Percentiles rank a stretch among this genome's conserved stretches.
Evolutionary conservation across 2,797 vertebrate genomes (phyloP).

Genomic region (Sebastes ruberrimus): DNA sequence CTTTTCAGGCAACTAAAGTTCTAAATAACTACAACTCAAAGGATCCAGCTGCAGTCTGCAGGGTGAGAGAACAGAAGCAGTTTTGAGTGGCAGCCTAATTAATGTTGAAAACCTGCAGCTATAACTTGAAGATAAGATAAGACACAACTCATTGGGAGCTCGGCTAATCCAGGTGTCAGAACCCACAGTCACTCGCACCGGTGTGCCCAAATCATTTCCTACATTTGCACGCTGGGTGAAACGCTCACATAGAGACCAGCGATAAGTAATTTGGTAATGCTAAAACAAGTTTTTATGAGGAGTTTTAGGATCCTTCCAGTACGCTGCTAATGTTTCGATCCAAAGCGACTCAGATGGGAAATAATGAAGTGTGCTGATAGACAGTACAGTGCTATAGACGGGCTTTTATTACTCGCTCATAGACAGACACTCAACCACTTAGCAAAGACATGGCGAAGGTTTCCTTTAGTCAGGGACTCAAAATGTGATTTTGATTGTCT

Average conservation of each 20-base stretch:
- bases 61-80: not conserved
- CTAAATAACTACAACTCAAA: not conserved
- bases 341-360: not conserved
- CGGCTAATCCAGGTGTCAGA: not conserved
- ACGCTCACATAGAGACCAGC: not conserved
- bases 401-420: slow-evolving; percentile 1
- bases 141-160: not conserved
- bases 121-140: not conserved
- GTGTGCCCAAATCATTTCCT: not conserved
- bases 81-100: not conserved
- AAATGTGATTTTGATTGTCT: not conserved
- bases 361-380: not conserved
- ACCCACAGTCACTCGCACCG: not conserved
- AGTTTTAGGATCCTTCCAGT: not conserved
- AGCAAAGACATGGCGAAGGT: not conserved
- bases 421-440: slow-evolving; percentile 7
- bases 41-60: not conserved
- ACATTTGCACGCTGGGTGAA: not conserved
- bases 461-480: not conserved
- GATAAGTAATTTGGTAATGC: not conserved
- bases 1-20: not conserved
- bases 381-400: not conserved
- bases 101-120: not conserved
- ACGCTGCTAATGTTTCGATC: not conserved
- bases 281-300: not conserved